Percentiles rank a stretch among this genome's conserved stretches.
These are phyloP conservation scores for Drosophila greeni DNA, from an alignment of 2,888 invertebrate species.

Conservation along the genomic window DNA sequence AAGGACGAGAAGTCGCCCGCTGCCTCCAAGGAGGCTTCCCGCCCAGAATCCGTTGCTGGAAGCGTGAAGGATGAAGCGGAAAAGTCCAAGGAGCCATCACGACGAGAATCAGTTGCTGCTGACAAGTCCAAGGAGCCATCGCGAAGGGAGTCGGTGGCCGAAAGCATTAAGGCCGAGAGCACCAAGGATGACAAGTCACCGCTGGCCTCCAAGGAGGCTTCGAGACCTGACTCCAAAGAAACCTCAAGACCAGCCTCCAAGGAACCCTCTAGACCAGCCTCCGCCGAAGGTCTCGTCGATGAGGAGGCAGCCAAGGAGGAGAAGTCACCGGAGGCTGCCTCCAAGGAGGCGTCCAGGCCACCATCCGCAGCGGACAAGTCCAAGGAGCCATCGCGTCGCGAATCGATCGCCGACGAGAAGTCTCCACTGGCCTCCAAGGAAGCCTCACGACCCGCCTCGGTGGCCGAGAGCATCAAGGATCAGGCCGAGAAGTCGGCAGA, in stretches of 20 bases:
- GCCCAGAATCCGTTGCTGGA: slow-evolving; percentile 49
- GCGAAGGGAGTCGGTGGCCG: slow-evolving; percentile 31
- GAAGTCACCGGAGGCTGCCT: slow-evolving; percentile 8
- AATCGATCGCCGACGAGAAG: slow-evolving; percentile 37
- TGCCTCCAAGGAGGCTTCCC: slow-evolving; percentile 42
- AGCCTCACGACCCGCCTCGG: slow-evolving; percentile 33
- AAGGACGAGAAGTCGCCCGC: neutral
- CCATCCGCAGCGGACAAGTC: slow-evolving; percentile 19
- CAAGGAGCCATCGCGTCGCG: slow-evolving; percentile 33
- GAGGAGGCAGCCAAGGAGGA: slow-evolving; percentile 30
- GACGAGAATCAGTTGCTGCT: slow-evolving; percentile 19
- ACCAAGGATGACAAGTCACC: slow-evolving; percentile 33
- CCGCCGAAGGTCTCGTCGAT: slow-evolving; percentile 48
- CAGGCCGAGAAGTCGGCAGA: slow-evolving; percentile 9
- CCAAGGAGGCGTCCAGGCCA: slow-evolving; percentile 32
- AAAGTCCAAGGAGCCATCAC: slow-evolving; percentile 28
- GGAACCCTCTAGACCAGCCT: slow-evolving; percentile 40
- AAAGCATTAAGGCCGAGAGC: slow-evolving; percentile 26
- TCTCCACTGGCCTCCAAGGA: slow-evolving; percentile 46
- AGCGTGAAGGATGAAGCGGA: slow-evolving; percentile 9
- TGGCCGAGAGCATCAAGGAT: slow-evolving; percentile 16
- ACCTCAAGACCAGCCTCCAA: too few relatives aligned
- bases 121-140: slow-evolving; percentile 51
- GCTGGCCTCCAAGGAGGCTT: slow-evolving; percentile 32
- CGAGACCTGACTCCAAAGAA: slow-evolving; percentile 49